These are phyloP conservation scores for Serripes groenlandicus DNA, from an alignment of 2,888 invertebrate species.

Conservation along the genomic window DNA sequence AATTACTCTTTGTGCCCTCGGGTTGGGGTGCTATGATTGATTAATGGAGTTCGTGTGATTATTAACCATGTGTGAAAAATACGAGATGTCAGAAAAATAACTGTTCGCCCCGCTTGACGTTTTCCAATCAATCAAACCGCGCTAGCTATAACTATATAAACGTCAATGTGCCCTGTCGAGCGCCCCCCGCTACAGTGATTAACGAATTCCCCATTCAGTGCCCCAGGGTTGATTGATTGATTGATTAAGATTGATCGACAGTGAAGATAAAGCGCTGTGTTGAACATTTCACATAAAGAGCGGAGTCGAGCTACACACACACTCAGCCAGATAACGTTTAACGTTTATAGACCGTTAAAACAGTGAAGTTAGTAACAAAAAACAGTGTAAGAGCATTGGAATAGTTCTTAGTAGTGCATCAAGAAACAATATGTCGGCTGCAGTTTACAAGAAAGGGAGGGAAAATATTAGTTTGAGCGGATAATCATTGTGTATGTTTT, in stretches of 20 bases:
- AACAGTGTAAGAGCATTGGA: neutral
- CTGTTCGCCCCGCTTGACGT: slow-evolving; percentile 26
- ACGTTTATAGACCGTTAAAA: neutral
- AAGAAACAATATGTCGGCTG: slow-evolving; percentile 5
- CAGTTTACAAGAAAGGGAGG: neutral
- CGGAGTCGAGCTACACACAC: neutral
- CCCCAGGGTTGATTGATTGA: slow-evolving; percentile 70
- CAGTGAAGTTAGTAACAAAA: neutral
- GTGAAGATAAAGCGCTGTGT: slow-evolving; percentile 57
- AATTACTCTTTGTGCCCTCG: slow-evolving; percentile 43
- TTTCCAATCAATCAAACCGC: slow-evolving; percentile 55
- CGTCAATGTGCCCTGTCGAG: slow-evolving; percentile 14
- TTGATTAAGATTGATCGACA: slow-evolving; percentile 71
- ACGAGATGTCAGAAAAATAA: slow-evolving; percentile 54
- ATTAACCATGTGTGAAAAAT: slow-evolving; percentile 50
- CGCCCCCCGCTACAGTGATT: slow-evolving; percentile 36
- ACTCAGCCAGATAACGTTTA: neutral
- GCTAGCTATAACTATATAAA: neutral
- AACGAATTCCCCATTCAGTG: slow-evolving; percentile 61
- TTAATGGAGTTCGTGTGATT: slow-evolving; percentile 49
- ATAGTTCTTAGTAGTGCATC: neutral
- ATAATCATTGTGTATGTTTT: slow-evolving; percentile 5
- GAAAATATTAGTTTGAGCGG: neutral
- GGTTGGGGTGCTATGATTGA: slow-evolving; percentile 41
- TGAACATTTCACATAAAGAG: slow-evolving; percentile 39